Evolutionary conservation across 2,797 vertebrate genomes (phyloP), one percentile per base, ranked within the genome.

Genomic region (Silurus aristotelis): DNA sequence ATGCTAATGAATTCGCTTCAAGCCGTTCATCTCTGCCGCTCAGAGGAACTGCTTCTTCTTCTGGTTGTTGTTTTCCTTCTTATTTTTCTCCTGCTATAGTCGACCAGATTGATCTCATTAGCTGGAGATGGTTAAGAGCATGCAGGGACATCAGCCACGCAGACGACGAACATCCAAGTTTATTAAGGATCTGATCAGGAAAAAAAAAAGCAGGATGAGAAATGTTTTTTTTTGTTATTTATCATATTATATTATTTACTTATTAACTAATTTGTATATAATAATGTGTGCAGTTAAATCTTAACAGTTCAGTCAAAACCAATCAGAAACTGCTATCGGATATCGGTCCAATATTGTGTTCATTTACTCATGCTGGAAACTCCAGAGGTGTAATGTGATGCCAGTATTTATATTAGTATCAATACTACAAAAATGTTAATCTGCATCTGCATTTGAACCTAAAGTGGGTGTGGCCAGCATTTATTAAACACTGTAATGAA

Each of bases 1-100:
- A 90, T 86, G 6, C 93, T 95, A 95, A 95, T 95, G 94, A 95
- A 95, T 95, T 95, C 94, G 90, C 92, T 88, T 88, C 88, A 92
- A 94, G 94, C 93, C 92, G 89, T 91, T 94, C 90, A 91, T 91
- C 90, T 90, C 90, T 90, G 87, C 85, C 89, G 87, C 84, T 85
- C 38, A 84, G 58, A 43, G 58, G 70, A 78, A 81, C 78, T 80
- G 85, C 90, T 88, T 31, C 84, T 71, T 27, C 67, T 80, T 38
- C 66, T 64, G 14, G 38, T 52, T 52, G 48, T 52, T 52, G 6
- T 1, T 52, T 52, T 52, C 48, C 48, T 52, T 7, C 70, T 64
- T 1, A 56, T 48, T 12, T 31, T 67, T 43, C 55, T 38, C 22
- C 76, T 83, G 67, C 58, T 68, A 76, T 70, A 72, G 83, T 89